phyloP scores from a whole-genome alignment of 2,113 vertebrate species.

The Callipepla squamata region DNA sequence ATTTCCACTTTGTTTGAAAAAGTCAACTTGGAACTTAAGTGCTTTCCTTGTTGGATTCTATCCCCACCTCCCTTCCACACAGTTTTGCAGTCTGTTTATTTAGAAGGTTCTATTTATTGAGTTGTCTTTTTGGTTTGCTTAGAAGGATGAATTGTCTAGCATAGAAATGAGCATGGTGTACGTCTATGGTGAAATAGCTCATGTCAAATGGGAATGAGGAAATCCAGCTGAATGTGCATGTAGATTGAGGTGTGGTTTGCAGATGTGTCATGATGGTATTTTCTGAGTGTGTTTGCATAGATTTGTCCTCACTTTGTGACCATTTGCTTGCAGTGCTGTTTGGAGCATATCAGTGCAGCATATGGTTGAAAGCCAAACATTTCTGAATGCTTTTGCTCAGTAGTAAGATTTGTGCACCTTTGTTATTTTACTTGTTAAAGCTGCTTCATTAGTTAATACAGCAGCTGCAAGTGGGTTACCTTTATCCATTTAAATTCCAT shows the following conservation, averaged over 20 bases:
- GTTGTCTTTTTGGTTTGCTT: background rate
- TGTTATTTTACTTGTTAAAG: background rate
- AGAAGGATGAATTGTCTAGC: background rate
- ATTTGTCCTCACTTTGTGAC: background rate
- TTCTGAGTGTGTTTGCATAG: background rate
- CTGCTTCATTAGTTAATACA: background rate
- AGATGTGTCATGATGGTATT: background rate
- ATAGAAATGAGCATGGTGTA: background rate
- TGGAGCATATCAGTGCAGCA: background rate
- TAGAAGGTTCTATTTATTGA: background rate
- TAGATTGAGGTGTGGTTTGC: background rate
- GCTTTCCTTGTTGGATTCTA: background rate
- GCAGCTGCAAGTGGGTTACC: background rate
- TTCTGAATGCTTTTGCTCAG: background rate
- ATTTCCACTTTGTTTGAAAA: background rate
- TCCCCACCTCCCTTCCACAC: background rate
- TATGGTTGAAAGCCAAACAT: background rate
- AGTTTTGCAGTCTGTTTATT: background rate
- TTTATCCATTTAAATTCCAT: background rate
- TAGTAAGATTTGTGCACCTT: background rate
- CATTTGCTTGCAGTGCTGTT: background rate
- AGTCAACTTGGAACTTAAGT: background rate
- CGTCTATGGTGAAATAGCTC: background rate
- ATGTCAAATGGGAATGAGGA: background rate
- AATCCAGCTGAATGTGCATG: background rate